Evolutionary conservation across 2,113 vertebrate genomes (phyloP).

Genomic region (Mormyrus lacerda): DNA sequence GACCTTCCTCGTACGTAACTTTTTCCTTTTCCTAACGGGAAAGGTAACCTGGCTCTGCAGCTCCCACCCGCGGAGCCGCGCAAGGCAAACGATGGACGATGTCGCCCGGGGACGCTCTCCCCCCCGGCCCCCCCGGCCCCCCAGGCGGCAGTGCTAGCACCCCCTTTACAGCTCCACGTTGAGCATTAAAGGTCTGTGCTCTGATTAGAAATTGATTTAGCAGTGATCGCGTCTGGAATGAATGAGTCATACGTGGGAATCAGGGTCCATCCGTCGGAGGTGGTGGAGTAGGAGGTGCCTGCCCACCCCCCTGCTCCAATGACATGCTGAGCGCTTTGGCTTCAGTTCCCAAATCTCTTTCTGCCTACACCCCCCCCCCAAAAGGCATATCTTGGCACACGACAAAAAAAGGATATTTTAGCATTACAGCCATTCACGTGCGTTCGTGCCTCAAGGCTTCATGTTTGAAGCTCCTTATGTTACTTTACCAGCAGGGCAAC

Average conservation of each 20-base stretch:
- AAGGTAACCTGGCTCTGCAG: background rate
- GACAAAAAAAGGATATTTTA: background rate
- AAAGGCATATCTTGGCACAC: background rate
- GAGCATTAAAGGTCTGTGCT: slow-evolving; percentile 35
- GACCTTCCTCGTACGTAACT: background rate
- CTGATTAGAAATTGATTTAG: slow-evolving; percentile 54
- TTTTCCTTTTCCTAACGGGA: background rate
- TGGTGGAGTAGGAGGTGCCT: slow-evolving; percentile 25
- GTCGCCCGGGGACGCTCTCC: no score
- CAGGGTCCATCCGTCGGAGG: slow-evolving; percentile 29
- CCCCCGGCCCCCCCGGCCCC: background rate
- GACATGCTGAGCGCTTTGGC: slow-evolving; percentile 36
- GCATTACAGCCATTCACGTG: background rate
- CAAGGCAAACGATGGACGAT: background rate
- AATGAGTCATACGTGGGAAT: slow-evolving; percentile 51
- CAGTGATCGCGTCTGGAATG: slow-evolving; percentile 45
- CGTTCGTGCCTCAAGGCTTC: background rate
- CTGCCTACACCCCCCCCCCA: slow-evolving; percentile 13
- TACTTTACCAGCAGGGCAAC: background rate
- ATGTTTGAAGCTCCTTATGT: background rate
- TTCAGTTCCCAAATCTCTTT: slow-evolving; percentile 17
- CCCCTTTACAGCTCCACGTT: background rate
- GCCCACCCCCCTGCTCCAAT: slow-evolving; percentile 39
- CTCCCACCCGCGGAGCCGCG: background rate
- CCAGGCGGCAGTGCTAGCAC: background rate